Conservation (phyloP, 2,888 invertebrate species). For the Xestia sexstrigata region DNA sequence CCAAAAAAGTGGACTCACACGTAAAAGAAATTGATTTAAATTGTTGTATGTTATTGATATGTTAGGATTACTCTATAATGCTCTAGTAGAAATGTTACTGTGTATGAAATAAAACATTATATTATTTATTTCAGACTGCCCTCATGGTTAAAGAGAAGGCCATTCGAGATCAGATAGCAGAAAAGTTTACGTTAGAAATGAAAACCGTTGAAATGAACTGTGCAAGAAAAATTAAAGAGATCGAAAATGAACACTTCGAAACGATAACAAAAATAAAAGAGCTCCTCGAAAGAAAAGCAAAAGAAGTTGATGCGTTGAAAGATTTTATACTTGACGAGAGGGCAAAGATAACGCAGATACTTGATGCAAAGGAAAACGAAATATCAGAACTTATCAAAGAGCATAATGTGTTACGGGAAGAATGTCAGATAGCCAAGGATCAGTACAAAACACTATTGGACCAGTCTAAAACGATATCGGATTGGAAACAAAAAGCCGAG, state of each 20-base stretch:
- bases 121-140: slow-evolving; percentile 81
- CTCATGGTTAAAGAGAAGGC: slow-evolving; percentile 90
- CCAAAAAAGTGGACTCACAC: slow-evolving; percentile 3
- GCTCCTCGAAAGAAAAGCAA: slow-evolving; percentile 88
- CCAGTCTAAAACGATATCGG: slow-evolving; percentile 66
- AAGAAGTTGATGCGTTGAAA: slow-evolving; percentile 89
- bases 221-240: slow-evolving; percentile 85
- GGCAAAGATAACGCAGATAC: slow-evolving; percentile 86
- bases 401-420: slow-evolving; percentile 81
- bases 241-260: slow-evolving; percentile 87
- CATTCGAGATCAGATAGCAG: slow-evolving; percentile 92
- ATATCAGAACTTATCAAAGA: slow-evolving; percentile 86
- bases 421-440: slow-evolving; percentile 83
- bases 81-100: not conserved
- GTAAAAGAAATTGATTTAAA: slow-evolving; percentile 7
- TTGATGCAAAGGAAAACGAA: slow-evolving; percentile 89
- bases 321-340: slow-evolving; percentile 89
- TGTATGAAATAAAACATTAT: not conserved
- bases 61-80: too few species aligned
- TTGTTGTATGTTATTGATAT: too few species aligned
- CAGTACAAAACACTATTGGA: slow-evolving; percentile 31
- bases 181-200: slow-evolving; percentile 91
- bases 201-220: slow-evolving; percentile 90
- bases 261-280: slow-evolving; percentile 87
- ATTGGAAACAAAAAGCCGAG: slow-evolving; percentile 83